Conservation (phyloP, 2,113 vertebrate genomes). For the Nothobranchius kuhntae region DNA sequence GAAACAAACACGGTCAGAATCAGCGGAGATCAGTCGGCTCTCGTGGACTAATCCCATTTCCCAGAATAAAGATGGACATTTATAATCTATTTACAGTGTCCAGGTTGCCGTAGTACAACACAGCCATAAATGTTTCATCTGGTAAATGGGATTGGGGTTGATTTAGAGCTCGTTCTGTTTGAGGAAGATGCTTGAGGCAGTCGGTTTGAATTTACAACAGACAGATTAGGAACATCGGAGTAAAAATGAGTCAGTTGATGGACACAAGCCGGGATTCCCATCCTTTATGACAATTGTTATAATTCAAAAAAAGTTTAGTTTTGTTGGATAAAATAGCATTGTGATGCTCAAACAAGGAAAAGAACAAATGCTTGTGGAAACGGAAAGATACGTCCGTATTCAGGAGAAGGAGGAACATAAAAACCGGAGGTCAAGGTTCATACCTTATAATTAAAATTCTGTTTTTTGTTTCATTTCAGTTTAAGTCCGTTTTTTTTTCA, state of each 20-base stretch:
- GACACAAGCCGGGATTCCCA: not conserved
- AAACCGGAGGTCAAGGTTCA: no score
- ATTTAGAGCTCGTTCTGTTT: conserved; percentile 14
- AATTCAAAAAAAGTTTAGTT: no score
- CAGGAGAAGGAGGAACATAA: no score
- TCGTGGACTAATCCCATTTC: conserved; percentile 20
- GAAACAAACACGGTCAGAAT: not conserved
- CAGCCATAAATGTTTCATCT: not conserved
- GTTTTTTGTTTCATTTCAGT: no score
- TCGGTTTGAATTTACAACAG: conserved; percentile 25
- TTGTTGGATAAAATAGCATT: no score
- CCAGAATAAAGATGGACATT: conserved; percentile 3
- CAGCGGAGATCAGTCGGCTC: not conserved
- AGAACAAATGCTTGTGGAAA: no score
- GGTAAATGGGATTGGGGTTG: conserved; percentile 12
- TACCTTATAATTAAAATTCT: no score
- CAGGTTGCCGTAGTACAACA: conserved; percentile 8
- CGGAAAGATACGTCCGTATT: no score
- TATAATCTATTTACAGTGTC: conserved; percentile 11
- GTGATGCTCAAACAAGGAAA: no score
- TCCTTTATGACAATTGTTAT: not conserved
- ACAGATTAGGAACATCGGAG: not conserved
- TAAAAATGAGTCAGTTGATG: not conserved
- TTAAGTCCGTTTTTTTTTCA: no score
- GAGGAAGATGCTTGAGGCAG: conserved; percentile 8